These are phyloP conservation scores for Zophobas atratus DNA, from an alignment of 1,140 invertebrate genomes.

Conservation along the genomic window DNA sequence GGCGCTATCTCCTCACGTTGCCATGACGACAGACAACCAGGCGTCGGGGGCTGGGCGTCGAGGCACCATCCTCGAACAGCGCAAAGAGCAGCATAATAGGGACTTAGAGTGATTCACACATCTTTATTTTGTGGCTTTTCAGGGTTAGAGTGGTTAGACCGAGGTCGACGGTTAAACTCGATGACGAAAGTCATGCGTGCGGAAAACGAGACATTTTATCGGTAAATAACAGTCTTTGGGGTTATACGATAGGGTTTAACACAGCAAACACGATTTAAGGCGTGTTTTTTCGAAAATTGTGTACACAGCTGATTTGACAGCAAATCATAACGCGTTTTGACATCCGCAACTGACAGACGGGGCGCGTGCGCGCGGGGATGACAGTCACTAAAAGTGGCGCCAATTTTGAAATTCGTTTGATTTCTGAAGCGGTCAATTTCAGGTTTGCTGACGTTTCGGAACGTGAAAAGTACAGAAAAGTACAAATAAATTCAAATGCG, in stretches of 20 bases:
- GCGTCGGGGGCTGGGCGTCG: constrained; percentile 52
- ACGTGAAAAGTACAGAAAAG: too few species aligned
- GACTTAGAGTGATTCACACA: neutral
- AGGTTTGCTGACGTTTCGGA: too few species aligned
- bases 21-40: constrained; percentile 60
- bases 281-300: constrained; percentile 6
- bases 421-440: too few species aligned
- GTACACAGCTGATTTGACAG: constrained; percentile 52
- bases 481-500: too few species aligned
- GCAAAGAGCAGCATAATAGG: neutral
- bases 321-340: constrained; percentile 8
- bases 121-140: neutral
- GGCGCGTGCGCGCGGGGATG: neutral
- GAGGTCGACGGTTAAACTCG: too few species aligned
- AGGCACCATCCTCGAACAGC: constrained; percentile 21
- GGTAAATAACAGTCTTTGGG: too few species aligned
- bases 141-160: neutral
- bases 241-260: too few species aligned
- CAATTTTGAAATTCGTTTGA: too few species aligned
- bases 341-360: neutral
- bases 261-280: too few species aligned
- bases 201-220: too few species aligned
- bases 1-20: constrained; percentile 54
- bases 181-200: too few species aligned
- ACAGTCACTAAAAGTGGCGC: too few species aligned